Evolutionary conservation across 2,113 vertebrate genomes (phyloP).

Genomic region (Emydura subglobosa): DNA sequence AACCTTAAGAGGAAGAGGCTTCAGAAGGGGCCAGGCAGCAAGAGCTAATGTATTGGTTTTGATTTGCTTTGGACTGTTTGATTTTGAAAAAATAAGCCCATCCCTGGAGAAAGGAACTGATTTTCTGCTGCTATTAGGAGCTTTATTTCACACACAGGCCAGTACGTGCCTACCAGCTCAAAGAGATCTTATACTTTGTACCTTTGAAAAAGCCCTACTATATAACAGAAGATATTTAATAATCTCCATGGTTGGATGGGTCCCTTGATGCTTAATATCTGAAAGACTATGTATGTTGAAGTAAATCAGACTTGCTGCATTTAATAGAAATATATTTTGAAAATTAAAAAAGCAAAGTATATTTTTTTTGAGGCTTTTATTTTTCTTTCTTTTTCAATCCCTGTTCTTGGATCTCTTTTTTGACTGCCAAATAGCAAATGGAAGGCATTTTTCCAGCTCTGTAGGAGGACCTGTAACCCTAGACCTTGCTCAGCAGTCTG

Average conservation of each 20-base stretch:
- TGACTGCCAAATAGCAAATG: neutral
- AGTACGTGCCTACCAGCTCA: neutral
- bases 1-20: neutral
- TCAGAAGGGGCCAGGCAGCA: neutral
- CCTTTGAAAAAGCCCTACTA: accelerated
- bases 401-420: neutral
- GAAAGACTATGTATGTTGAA: neutral
- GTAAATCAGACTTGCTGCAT: neutral
- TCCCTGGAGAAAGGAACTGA: neutral
- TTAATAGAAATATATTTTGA: neutral
- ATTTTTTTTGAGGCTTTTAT: neutral
- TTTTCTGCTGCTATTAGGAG: neutral
- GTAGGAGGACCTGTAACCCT: neutral
- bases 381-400: neutral
- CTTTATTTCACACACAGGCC: neutral
- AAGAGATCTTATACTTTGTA: neutral
- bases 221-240: neutral
- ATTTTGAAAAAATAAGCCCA: neutral
- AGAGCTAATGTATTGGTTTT: neutral
- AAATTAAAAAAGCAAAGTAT: neutral
- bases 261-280: neutral
- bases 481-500: neutral
- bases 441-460: neutral
- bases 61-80: neutral
- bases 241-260: neutral